These are phyloP conservation scores for Microcebus ravelobensis DNA, from an alignment of 2,113 vertebrate genomes.

Conservation along the genomic window DNA sequence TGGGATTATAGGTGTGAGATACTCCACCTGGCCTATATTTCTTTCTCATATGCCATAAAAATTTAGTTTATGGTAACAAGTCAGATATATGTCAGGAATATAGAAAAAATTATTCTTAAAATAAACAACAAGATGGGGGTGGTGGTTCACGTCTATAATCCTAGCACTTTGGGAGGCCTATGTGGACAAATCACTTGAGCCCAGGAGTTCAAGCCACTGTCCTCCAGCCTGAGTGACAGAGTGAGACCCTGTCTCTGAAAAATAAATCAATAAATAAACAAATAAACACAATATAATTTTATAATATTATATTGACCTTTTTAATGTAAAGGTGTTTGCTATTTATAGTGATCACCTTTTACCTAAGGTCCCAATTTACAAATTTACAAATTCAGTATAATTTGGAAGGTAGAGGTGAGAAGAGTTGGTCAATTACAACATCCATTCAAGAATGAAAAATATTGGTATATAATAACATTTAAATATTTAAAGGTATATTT, in stretches of 20 bases:
- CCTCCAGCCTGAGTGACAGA: too few species aligned
- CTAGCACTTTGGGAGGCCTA: too few species aligned
- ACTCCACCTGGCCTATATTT: background rate
- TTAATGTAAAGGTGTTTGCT: background rate
- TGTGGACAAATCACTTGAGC: too few species aligned
- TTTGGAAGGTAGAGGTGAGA: background rate
- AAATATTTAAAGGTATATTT: background rate
- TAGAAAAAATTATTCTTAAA: background rate
- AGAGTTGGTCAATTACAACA: background rate
- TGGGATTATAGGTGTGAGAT: too few species aligned
- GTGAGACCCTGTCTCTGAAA: too few species aligned
- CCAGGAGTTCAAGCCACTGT: too few species aligned
- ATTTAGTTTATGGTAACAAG: background rate
- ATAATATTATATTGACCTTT: background rate
- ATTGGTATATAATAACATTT: background rate
- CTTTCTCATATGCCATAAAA: background rate
- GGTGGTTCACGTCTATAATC: too few species aligned
- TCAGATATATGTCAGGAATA: background rate
- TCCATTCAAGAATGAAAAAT: background rate
- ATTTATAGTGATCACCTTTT: background rate
- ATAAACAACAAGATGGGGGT: background rate
- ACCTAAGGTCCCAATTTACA: background rate
- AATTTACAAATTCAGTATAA: background rate
- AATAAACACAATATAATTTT: background rate
- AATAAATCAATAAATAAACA: background rate